Conservation (phyloP, 1,140 invertebrate genomes). For the Himalopsyche phryganea region DNA sequence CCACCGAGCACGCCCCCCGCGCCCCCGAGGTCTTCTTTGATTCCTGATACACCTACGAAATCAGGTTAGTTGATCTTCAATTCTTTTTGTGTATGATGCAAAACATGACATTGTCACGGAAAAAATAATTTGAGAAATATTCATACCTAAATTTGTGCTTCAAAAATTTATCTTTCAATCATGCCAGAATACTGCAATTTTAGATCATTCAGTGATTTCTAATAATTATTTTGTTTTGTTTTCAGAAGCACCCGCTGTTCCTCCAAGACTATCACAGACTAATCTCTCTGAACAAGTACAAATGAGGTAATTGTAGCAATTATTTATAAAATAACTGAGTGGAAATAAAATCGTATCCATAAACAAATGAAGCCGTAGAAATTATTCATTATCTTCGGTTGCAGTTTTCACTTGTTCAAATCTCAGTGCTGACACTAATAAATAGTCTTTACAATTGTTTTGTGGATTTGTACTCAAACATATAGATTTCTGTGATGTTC, state of each 20-base stretch:
- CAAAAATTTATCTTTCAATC: not conserved
- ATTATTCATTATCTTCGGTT: not conserved
- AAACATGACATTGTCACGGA: not conserved
- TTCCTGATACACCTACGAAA: conserved; percentile 26
- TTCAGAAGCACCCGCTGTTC: conserved; percentile 19
- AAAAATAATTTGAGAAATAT: not conserved
- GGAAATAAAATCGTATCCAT: too few species aligned
- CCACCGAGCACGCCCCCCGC: conserved; percentile 22
- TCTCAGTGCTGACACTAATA: too few species aligned
- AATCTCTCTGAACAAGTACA: conserved; percentile 13
- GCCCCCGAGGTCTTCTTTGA: conserved; percentile 10
- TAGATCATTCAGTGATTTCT: not conserved
- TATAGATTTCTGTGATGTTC: too few species aligned
- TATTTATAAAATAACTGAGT: too few species aligned
- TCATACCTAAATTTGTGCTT: not conserved
- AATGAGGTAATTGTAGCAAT: conserved; percentile 7
- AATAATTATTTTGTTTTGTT: not conserved
- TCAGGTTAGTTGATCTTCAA: conserved; percentile 7
- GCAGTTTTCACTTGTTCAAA: not conserved
- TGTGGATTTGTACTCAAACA: too few species aligned
- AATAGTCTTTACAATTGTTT: too few species aligned
- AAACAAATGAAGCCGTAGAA: too few species aligned
- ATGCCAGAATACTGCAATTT: not conserved
- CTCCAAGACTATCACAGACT: conserved; percentile 20
- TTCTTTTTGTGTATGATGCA: not conserved